Base-by-base conservation (phyloP, 2,797 vertebrate genomes). In the Fistularia commersonii region DNA sequence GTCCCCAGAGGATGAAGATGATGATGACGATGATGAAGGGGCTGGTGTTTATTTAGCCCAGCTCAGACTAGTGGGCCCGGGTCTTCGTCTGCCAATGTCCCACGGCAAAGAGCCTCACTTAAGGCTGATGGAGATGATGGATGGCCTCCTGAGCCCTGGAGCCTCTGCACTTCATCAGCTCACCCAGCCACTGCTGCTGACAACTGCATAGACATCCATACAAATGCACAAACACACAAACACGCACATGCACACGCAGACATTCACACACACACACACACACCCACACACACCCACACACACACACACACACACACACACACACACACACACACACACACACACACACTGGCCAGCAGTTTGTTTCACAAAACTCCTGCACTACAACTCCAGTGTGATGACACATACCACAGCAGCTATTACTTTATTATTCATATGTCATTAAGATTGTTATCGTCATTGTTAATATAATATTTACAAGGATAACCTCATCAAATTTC, bases 121-220 rank as follows among this genome's bases (percentile, higher is more conserved):
- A 94, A 89, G 85, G 87, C 90, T 96, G 95, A 95, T 96, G 93
- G 93, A 97, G 94, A 94, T 97, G 96, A 98, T 97, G 94, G 94
- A 98, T 98, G 94, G 89, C 85, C 90, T 91, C 92, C 88, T 87
- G 87, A 88, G 88, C 85, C 88, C 86, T 69, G 71, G 82, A 80
- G 84, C 84, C 83, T 79, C 96, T 98, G 95, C 92, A 91, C 90
- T 95, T 93, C 91, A 92, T 98, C 96, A 98, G 88, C 85, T 84
- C 82, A 88, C 91, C 90, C 90, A 88, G 90, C 88, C 80, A 70
- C 82, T 87, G 82, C 74, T 68, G 58, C 82, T 88, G 71, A 48
- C 50, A 45, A 45, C 23, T 23, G 23, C 23, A 23, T 23, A 23
- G 2, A 23, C 23, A 23, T 23, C 2, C 2, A 23, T 23, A 23